Percentiles rank a stretch among this genome's conserved stretches.
These are phyloP conservation scores for Crotalus helleri DNA, from an alignment of 2,113 vertebrate genomes.

Conservation along the genomic window DNA sequence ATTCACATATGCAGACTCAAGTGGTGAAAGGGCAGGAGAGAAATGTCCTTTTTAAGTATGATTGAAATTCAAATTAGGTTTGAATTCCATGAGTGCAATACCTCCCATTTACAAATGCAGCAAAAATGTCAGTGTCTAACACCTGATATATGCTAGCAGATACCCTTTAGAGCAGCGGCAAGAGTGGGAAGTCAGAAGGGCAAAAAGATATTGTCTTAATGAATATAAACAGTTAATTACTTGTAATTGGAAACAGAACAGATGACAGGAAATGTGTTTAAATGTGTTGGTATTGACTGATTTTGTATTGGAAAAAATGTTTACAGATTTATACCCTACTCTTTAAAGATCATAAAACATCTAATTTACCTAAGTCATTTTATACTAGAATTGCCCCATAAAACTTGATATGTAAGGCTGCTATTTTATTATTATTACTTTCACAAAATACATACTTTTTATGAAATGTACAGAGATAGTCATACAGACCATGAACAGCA, in stretches of 20 bases:
- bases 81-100: conserved; percentile 31
- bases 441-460: not conserved
- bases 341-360: conserved; percentile 24
- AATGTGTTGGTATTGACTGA: conserved; percentile 57
- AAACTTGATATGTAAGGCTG: not conserved
- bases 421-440: not conserved
- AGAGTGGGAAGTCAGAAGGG: not conserved
- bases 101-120: conserved; percentile 21
- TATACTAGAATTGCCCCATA: not conserved
- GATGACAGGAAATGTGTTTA: conserved; percentile 57
- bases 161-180: conserved; percentile 20
- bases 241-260: conserved; percentile 48
- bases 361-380: conserved; percentile 1
- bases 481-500: not conserved
- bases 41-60: conserved; percentile 31
- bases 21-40: conserved; percentile 41
- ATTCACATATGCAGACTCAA: conserved; percentile 39
- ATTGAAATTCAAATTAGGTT: conserved; percentile 55
- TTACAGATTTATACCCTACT: not conserved
- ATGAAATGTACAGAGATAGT: not conserved
- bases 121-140: not conserved
- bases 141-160: conserved; percentile 25
- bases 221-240: conserved; percentile 64
- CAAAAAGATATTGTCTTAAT: conserved; percentile 58
- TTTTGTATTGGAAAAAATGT: conserved; percentile 22